Conservation (phyloP, 2,888 invertebrate species). For the Hirtodrosophila confusa region DNA sequence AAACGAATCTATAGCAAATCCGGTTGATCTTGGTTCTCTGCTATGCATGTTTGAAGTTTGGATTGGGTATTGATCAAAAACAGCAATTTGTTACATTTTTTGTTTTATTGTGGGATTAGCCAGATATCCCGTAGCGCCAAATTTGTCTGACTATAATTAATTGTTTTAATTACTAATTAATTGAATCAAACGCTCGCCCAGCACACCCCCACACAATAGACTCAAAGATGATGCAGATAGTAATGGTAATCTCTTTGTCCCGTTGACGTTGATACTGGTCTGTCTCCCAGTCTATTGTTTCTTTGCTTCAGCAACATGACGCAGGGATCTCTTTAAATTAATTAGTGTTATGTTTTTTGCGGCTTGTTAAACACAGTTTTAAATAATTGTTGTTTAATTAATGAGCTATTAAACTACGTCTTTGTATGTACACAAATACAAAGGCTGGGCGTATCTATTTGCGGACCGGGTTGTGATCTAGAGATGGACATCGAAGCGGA, state of each 20-base stretch:
- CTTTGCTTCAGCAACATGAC: constrained; percentile 21
- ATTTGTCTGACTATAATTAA: constrained; percentile 58
- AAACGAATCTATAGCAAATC: constrained; percentile 45
- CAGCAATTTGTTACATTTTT: constrained; percentile 66
- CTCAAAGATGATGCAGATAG: constrained; percentile 6
- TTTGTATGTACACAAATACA: constrained; percentile 32
- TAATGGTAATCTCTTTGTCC: background rate
- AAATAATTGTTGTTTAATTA: constrained; percentile 61
- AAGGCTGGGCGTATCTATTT: constrained; percentile 56
- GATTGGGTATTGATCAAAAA: constrained; percentile 1
- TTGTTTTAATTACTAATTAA: constrained; percentile 65
- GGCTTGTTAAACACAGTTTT: constrained; percentile 64
- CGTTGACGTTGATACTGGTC: background rate
- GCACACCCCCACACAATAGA: constrained; percentile 18
- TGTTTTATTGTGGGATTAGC: constrained; percentile 7
- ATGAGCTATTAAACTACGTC: constrained; percentile 57
- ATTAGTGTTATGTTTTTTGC: constrained; percentile 54
- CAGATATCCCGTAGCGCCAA: constrained; percentile 31
- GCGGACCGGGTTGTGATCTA: constrained; percentile 28
- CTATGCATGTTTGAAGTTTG: constrained; percentile 9
- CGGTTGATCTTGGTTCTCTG: constrained; percentile 55
- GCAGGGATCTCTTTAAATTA: constrained; percentile 60
- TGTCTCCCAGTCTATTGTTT: constrained; percentile 13
- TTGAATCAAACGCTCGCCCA: constrained; percentile 33
- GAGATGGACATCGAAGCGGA: constrained; percentile 57